Evolutionary conservation across 2,113 vertebrate species (phyloP).

Genomic region (Zosterops pallidus): DNA sequence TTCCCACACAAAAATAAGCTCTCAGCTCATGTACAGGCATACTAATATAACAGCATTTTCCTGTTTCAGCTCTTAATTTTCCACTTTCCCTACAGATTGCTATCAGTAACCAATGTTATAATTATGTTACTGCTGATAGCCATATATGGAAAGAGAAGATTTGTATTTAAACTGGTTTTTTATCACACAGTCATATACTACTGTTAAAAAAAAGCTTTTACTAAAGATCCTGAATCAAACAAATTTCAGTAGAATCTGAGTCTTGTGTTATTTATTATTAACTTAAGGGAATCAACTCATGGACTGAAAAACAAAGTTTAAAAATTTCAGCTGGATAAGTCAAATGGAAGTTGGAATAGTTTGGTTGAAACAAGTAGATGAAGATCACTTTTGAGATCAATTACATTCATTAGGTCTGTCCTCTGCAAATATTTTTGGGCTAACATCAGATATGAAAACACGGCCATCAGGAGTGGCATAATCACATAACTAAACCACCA

Average conservation of each 20-base stretch:
- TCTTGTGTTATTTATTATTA: neutral
- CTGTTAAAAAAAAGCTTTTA: neutral
- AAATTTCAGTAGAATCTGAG: neutral
- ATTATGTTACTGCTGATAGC: neutral
- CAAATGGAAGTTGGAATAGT: neutral
- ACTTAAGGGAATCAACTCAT: neutral
- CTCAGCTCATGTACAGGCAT: neutral
- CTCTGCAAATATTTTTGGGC: neutral
- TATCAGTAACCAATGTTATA: neutral
- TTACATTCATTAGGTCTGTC: neutral
- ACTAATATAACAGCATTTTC: neutral
- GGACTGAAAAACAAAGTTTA: neutral
- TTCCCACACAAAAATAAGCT: neutral
- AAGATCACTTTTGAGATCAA: neutral
- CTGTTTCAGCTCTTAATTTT: neutral
- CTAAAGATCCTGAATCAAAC: neutral
- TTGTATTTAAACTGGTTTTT: neutral
- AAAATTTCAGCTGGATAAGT: neutral
- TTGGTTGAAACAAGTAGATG: neutral
- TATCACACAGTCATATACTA: accelerated
- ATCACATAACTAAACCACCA: neutral
- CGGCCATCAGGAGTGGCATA: accelerated
- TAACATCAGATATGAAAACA: neutral
- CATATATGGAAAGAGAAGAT: neutral
- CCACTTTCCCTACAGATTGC: neutral